Evolutionary conservation across 2,113 vertebrate genomes (phyloP).

Genomic region (Mastomys natalensis): DNA sequence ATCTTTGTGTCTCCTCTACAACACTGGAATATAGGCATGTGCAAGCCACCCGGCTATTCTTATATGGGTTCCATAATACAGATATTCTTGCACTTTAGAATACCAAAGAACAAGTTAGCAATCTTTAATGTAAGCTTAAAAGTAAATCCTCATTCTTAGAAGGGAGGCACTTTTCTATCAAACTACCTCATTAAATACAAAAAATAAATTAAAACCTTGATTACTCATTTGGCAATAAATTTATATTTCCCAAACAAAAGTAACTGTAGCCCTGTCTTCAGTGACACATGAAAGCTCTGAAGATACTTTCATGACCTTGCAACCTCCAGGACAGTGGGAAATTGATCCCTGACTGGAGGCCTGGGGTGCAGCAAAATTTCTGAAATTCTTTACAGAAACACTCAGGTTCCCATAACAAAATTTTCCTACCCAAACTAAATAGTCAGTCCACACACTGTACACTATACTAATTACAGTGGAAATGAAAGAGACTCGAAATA

Average conservation of each 20-base stretch:
- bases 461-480: background rate
- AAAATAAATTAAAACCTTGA: background rate
- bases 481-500: background rate
- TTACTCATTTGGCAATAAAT: background rate
- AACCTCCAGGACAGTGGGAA: background rate
- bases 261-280: accelerated
- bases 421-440: background rate
- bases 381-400: background rate
- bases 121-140: background rate
- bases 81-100: background rate
- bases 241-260: background rate
- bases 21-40: background rate
- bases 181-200: background rate
- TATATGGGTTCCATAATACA: background rate
- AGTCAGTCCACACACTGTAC: background rate
- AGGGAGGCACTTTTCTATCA: no score
- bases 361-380: no score
- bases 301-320: background rate
- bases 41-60: no score
- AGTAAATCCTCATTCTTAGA: background rate
- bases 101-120: background rate
- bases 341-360: background rate
- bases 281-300: background rate
- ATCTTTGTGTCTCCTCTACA: background rate
- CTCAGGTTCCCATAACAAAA: background rate